Evolutionary conservation across 2,797 vertebrate genomes (phyloP), one percentile per base, ranked within the genome.

Genomic region (Cheirogaleus major): DNA sequence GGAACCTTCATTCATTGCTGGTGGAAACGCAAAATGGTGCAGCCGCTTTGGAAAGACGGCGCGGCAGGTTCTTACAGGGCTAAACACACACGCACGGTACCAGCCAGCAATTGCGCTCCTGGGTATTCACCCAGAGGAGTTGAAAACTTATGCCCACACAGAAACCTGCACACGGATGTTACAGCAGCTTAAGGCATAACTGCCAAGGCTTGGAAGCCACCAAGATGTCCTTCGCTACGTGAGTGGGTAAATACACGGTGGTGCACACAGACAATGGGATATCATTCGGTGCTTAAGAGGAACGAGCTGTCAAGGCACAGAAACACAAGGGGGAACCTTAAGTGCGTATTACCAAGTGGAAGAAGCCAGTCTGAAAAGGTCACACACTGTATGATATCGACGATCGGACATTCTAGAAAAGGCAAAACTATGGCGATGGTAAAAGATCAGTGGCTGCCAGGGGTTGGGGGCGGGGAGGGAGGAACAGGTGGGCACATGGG

Each of bases 341-440:
- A 27, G 3, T 7, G 30, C 0, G 0, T 7, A 5, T 38, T 30
- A 2, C 11, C 4, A 11, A 91, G 35, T 18, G n/a, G 23, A 69
- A 43, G 57, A 3, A 61, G 92, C 50, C 35, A 5, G 10, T 15
- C 57, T 59, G 23, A 2, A 59, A 59, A 25, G 4, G 57, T 9
- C 10, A 25, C 57, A 4, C 10, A 27, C 45, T 4, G n/a, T 38
- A 4, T 1, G 86, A 57, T 5, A 22, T 65, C 65, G 14, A 30
- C 65, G 27, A 7, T 0, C 18, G 7, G 45, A 85, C 27, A 1
- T 85, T 67, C 91, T 25, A 80, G 86, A 59, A 73, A 73, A 93
- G 72, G 55, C 2, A 11, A 30, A 50, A 45, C 32, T 30, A 23
- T 27, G 43, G 35, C 48, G 38, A 65, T 3, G 7, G 52, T 4